A percentile compares a stretch with the other conserved stretches of the same genome.
phyloP scores from a whole-genome alignment of 1,140 invertebrate genomes.

The Monochamus saltuarius region DNA sequence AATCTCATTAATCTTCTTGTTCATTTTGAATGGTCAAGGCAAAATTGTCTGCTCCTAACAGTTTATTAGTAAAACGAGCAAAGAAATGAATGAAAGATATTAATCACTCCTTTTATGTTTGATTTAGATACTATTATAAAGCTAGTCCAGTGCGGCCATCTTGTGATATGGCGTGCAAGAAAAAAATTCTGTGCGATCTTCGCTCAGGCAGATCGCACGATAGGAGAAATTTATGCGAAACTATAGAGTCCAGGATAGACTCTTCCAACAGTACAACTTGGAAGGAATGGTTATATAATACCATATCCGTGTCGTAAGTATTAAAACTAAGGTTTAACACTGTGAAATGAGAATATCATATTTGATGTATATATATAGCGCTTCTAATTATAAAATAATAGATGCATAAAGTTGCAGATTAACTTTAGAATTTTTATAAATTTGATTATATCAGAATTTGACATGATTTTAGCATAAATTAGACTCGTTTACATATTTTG shows the following conservation, averaged over 20 bases:
- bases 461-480: too few species aligned
- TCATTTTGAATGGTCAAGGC: too few species aligned
- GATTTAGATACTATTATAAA: constrained; percentile 79
- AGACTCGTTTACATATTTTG: too few species aligned
- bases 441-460: too few species aligned
- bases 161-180: constrained; percentile 82
- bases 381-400: too few species aligned
- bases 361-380: background rate
- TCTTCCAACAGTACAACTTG: constrained; percentile 70
- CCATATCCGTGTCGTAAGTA: constrained; percentile 82
- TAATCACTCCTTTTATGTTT: background rate
- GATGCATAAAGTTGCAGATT: too few species aligned
- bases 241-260: constrained; percentile 77
- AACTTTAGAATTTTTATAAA: too few species aligned
- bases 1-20: too few species aligned
- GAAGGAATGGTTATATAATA: constrained; percentile 83
- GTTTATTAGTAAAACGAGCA: too few species aligned
- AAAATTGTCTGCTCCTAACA: too few species aligned
- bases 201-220: constrained; percentile 84
- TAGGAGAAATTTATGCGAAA: constrained; percentile 77
- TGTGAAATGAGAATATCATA: background rate
- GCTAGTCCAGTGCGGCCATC: constrained; percentile 75
- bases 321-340: constrained; percentile 16
- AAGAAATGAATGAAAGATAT: too few species aligned
- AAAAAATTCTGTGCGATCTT: constrained; percentile 80